phyloP scores from a whole-genome alignment of 2,888 invertebrate genomes.

The Hypsopygia costalis region DNA sequence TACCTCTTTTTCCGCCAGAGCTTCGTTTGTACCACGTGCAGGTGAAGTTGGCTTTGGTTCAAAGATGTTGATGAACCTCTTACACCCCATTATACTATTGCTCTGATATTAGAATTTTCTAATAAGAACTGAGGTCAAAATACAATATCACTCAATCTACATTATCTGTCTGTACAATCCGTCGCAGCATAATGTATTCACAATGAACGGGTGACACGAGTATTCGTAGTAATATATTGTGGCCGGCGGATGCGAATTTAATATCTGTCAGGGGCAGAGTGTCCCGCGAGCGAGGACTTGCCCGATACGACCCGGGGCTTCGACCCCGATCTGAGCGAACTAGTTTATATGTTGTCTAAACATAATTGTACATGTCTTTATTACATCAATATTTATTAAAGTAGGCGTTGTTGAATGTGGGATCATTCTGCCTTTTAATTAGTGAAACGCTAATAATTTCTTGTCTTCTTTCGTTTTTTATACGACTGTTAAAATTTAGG shows the following conservation, averaged over 20 bases:
- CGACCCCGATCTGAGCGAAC: slow-evolving; percentile 11
- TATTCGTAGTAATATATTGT: slow-evolving; percentile 25
- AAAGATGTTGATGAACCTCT: no score
- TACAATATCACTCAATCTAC: neutral
- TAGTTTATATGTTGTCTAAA: neutral
- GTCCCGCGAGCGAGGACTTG: slow-evolving; percentile 18
- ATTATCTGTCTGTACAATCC: slow-evolving; percentile 12
- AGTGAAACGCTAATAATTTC: no score
- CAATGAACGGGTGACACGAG: slow-evolving; percentile 22
- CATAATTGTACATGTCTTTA: neutral
- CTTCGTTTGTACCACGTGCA: no score
- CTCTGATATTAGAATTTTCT: no score
- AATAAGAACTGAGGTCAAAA: neutral
- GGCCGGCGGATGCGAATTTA: slow-evolving; percentile 43
- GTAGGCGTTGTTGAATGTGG: no score
- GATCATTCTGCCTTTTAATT: no score
- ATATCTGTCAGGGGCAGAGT: slow-evolving; percentile 51
- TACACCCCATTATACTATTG: no score
- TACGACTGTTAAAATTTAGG: no score
- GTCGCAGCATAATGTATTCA: slow-evolving; percentile 20
- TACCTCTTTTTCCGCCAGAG: no score
- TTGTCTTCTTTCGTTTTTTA: no score
- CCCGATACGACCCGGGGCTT: slow-evolving; percentile 23
- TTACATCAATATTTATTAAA: neutral
- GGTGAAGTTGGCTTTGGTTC: no score